Evolutionary conservation across 2,113 vertebrate species (phyloP), one percentile per base, ranked within the genome.

Genomic region (Furnarius figulus): DNA sequence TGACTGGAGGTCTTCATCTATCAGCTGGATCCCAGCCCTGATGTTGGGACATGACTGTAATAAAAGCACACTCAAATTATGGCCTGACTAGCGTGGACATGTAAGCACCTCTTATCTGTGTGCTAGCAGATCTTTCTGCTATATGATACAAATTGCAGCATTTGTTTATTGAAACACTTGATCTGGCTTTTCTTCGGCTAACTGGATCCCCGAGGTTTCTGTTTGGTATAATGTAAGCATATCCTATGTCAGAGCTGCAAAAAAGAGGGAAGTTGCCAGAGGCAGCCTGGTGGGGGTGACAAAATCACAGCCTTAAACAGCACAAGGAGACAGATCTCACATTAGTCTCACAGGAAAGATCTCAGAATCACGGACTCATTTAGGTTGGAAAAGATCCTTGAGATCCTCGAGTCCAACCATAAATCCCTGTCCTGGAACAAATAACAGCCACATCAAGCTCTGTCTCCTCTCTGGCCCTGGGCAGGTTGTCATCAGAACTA

Each of bases 21-120:
- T 92, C 8, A 63, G 0, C 37, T 95, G 96, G 65, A 98, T 96
- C 33, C 97, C 95, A 28, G 63, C 78, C 55, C 49, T 90, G 94
- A 98, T 92, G 27, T 97, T 97, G 55, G 97, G 97, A 93, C 98
- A 98, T 47, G 98, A 96, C 98, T 98, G 62, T 33, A 72, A 62
- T 56, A 76, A 93, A 94, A 90, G 30, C 19, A 92, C 12, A 59
- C 13, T 88, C 49, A 65, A 83, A 44, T 92, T 85, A 92, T 4
- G 8, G 56, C 30, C 40, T 77, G 76, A 71, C 58, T 61, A 88
- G 28, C 1, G 0, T 28, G 37, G 30, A 24, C 16, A n/a, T 71
- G 47, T 46, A 85, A 66, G 58, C 33, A 62, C 14, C 12, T 59
- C 42, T 67, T 30, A 66, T 10, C 46, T 6, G 18, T 44, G 47